phyloP scores from a whole-genome alignment of 1,140 invertebrate species.

The Spodoptera litura region DNA sequence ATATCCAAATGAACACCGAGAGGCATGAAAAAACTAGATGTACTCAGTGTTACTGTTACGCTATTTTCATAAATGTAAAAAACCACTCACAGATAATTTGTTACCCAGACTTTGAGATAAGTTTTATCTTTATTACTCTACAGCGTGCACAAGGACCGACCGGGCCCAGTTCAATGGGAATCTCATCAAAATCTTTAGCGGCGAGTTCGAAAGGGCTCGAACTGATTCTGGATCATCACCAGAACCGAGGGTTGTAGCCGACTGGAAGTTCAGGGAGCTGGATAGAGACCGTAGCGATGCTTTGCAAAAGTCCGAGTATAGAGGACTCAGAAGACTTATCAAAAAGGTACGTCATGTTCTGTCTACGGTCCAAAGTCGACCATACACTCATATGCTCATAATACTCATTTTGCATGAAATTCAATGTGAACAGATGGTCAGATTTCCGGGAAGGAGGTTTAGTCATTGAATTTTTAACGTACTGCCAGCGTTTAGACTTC shows the following conservation, averaged over 20 bases:
- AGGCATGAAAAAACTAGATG: too few relatives aligned
- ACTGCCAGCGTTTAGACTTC: not conserved
- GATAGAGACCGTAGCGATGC: constrained; percentile 92
- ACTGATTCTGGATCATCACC: constrained; percentile 53
- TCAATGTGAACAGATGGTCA: not conserved
- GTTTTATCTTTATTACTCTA: not conserved
- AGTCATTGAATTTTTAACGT: not conserved
- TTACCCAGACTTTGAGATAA: not conserved
- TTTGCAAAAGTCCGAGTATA: constrained; percentile 93
- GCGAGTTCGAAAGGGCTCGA: constrained; percentile 89
- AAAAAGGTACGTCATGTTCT: constrained; percentile 87
- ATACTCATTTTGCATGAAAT: not conserved
- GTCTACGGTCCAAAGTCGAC: not conserved
- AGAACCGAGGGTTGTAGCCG: constrained; percentile 86
- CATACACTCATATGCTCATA: not conserved
- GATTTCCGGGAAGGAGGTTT: constrained; percentile 18
- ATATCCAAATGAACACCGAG: too few relatives aligned
- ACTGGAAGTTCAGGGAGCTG: constrained; percentile 95
- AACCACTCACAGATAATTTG: too few relatives aligned
- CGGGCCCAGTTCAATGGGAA: constrained; percentile 93
- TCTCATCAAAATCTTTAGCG: constrained; percentile 92
- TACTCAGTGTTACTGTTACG: too few relatives aligned
- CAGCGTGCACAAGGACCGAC: constrained; percentile 90
- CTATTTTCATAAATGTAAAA: too few relatives aligned
- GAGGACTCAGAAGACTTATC: constrained; percentile 92